These are phyloP conservation scores for Pegea sp. DNA, from an alignment of 23 tunicate species.

Conservation along the genomic window DNA sequence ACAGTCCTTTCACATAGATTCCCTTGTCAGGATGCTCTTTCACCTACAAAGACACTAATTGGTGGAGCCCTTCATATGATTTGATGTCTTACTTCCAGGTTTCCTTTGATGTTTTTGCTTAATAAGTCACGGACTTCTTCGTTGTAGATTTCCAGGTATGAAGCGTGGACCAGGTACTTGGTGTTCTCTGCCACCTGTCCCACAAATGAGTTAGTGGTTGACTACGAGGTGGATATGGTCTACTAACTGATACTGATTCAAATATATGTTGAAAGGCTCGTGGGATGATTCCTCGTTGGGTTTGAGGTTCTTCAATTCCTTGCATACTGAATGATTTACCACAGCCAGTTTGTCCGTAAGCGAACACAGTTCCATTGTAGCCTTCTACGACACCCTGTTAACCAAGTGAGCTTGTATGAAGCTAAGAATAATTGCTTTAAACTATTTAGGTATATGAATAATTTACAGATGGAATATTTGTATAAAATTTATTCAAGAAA, in stretches of 20 bases:
- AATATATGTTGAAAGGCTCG: conserved; percentile 98
- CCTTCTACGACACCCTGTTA: conserved; percentile 99
- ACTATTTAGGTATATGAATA: no score
- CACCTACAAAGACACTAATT: conserved; percentile 13
- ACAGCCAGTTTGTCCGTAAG: conserved; percentile 99
- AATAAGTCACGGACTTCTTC: conserved; percentile 94
- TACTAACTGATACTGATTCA: conserved; percentile 60
- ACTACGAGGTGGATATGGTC: not conserved
- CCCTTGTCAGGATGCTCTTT: conserved; percentile 96
- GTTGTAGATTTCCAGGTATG: conserved; percentile 93
- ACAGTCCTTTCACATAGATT: conserved; percentile 70
- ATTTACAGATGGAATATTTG: no score
- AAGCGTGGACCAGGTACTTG: conserved; percentile 92
- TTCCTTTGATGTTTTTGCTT: conserved; percentile 81
- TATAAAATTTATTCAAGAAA: no score
- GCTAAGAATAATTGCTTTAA: not conserved
- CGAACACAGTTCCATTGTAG: conserved; percentile 98
- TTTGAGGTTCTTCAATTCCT: conserved; percentile 59
- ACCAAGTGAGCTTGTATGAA: not conserved
- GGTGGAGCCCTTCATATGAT: not conserved
- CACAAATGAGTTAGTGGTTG: not conserved
- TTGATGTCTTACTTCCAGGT: conserved; percentile 47
- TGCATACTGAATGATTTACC: conserved; percentile 99
- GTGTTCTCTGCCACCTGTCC: conserved; percentile 80
- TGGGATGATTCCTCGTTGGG: conserved; percentile 93